phyloP scores from a whole-genome alignment of 2,797 vertebrate species.

The Harpia harpyja region DNA sequence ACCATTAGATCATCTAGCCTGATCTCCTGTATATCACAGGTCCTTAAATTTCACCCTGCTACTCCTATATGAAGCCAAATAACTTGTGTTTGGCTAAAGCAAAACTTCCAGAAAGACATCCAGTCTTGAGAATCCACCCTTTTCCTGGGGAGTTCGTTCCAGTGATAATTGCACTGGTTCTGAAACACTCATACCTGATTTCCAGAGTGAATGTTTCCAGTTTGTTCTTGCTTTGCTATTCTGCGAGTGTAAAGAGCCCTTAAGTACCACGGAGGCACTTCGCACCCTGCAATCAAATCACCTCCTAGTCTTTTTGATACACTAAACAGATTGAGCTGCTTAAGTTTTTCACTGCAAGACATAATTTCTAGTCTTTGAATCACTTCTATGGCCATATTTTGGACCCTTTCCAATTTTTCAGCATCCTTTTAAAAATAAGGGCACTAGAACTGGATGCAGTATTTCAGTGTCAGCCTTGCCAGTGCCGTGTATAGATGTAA shows the following conservation, averaged over 20 bases:
- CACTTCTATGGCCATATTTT: background rate
- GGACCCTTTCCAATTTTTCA: slow-evolving; percentile 1
- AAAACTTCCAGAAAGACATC: slow-evolving; percentile 51
- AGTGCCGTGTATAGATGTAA: background rate
- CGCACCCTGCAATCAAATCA: background rate
- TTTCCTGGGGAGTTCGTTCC: slow-evolving; percentile 36
- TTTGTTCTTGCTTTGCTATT: background rate
- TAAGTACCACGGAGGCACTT: background rate
- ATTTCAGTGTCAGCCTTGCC: background rate
- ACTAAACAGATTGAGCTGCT: slow-evolving; percentile 13
- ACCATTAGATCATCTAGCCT: slow-evolving; percentile 64
- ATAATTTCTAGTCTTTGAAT: slow-evolving; percentile 24
- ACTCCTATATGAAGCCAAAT: slow-evolving; percentile 44
- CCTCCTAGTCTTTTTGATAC: slow-evolving; percentile 7
- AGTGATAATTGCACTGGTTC: slow-evolving; percentile 11
- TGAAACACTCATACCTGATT: background rate
- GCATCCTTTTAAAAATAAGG: background rate
- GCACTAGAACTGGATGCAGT: background rate
- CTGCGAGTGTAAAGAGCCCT: background rate
- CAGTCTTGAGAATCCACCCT: slow-evolving; percentile 49
- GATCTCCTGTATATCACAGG: slow-evolving; percentile 66
- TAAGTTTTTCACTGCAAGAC: slow-evolving; percentile 8
- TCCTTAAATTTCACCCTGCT: slow-evolving; percentile 63
- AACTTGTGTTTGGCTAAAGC: slow-evolving; percentile 44
- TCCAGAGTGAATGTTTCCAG: background rate